Conservation (phyloP, 2,888 invertebrate species). For the Macaria liturata region DNA sequence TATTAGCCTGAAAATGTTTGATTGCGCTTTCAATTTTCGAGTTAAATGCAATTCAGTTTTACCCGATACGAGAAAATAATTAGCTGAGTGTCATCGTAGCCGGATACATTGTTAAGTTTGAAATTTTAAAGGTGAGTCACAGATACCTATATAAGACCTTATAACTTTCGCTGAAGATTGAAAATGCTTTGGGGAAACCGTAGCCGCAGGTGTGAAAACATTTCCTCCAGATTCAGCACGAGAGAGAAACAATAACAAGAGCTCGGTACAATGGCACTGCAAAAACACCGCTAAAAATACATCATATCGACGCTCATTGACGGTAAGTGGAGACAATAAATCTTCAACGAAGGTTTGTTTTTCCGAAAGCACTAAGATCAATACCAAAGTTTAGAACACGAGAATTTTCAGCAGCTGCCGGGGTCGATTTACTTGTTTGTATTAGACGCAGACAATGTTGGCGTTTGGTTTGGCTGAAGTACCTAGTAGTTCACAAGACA, state of each 20-base stretch:
- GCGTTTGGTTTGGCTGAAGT: background rate
- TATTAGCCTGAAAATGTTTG: no score
- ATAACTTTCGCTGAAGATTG: background rate
- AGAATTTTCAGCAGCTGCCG: conserved; percentile 28
- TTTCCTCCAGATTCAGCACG: conserved; percentile 18
- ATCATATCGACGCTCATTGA: conserved; percentile 27
- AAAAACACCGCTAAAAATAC: conserved; percentile 33
- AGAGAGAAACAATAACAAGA: conserved; percentile 27
- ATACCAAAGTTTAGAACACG: conserved; percentile 34
- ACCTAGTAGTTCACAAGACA: conserved; percentile 31
- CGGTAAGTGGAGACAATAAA: conserved; percentile 8
- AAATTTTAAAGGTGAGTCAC: no score
- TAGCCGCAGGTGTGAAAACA: conserved; percentile 14
- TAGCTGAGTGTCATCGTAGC: no score
- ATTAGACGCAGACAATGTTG: background rate
- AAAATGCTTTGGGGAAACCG: conserved; percentile 8
- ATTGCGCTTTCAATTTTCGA: no score
- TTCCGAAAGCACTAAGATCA: conserved; percentile 27
- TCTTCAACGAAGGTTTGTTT: conserved; percentile 23
- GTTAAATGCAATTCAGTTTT: no score
- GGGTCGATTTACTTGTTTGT: conserved; percentile 14
- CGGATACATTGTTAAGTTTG: no score
- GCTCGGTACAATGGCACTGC: conserved; percentile 20
- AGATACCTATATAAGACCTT: no score
- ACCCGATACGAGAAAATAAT: no score